Percentiles rank a stretch among this genome's conserved stretches.
Evolutionary conservation across 2,797 vertebrate species (phyloP).

Genomic region (Monodelphis domestica): DNA sequence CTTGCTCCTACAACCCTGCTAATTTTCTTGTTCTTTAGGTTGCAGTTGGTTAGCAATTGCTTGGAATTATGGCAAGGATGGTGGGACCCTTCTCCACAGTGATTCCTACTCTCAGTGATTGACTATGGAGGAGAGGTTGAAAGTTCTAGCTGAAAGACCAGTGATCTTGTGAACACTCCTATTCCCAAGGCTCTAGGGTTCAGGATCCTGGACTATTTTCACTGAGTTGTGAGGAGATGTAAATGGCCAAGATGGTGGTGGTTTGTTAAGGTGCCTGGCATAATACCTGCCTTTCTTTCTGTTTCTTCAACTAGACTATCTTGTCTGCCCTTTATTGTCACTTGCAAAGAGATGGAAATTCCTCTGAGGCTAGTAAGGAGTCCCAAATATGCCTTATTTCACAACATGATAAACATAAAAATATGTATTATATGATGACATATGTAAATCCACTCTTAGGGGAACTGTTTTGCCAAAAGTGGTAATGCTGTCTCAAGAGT

Average conservation of each 20-base stretch:
- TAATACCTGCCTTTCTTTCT: not conserved
- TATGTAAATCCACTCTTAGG: not conserved
- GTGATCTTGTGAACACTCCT: not conserved
- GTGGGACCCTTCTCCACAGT: not conserved
- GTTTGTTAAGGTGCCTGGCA: not conserved
- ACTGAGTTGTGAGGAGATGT: not conserved
- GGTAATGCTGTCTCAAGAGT: not conserved
- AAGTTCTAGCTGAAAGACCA: not conserved
- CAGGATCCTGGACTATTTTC: not conserved
- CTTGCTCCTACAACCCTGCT: not conserved
- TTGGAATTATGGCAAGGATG: not conserved
- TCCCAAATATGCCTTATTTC: not conserved
- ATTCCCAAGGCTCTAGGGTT: not conserved
- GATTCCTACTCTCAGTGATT: not conserved
- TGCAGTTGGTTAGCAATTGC: not conserved
- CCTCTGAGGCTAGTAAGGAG: not conserved
- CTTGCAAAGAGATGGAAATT: not conserved
- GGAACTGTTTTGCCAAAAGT: not conserved
- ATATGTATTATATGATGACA: too few relatives aligned
- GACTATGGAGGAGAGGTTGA: not conserved
- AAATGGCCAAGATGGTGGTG: not conserved
- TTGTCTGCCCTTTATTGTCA: not conserved
- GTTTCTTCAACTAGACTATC: not conserved
- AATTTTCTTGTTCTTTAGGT: not conserved
- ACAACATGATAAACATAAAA: too few relatives aligned